phyloP scores from a whole-genome alignment of 2,888 invertebrate genomes.

The Aphodius sticticus region DNA sequence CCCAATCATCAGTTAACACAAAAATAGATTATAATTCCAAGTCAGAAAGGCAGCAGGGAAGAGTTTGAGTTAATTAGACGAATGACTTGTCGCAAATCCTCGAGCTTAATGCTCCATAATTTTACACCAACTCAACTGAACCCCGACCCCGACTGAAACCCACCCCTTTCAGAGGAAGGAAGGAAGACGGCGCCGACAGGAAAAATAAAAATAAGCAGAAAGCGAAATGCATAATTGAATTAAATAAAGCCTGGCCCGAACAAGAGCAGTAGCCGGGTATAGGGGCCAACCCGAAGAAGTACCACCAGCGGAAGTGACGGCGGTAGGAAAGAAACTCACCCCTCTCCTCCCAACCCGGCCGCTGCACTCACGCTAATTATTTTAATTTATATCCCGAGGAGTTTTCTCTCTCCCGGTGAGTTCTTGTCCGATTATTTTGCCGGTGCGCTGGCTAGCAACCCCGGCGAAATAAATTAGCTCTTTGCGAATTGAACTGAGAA shows the following conservation, averaged over 20 bases:
- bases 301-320: slow-evolving; percentile 22
- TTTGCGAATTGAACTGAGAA: slow-evolving; percentile 51
- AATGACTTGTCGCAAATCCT: slow-evolving; percentile 30
- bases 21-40: not conserved
- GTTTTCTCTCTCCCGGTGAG: slow-evolving; percentile 41
- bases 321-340: slow-evolving; percentile 43
- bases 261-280: slow-evolving; percentile 32
- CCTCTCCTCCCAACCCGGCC: not conserved
- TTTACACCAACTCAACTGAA: slow-evolving; percentile 9
- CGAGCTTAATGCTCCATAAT: slow-evolving; percentile 29
- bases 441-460: slow-evolving; percentile 39
- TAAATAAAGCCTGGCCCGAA: slow-evolving; percentile 38
- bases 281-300: not conserved
- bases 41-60: slow-evolving; percentile 14
- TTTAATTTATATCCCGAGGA: slow-evolving; percentile 51
- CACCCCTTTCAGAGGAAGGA: not conserved
- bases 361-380: slow-evolving; percentile 51
- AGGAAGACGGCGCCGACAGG: not conserved
- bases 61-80: slow-evolving; percentile 29
- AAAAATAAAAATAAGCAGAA: slow-evolving; percentile 39
- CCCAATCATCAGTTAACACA: not conserved
- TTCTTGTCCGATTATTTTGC: slow-evolving; percentile 52
- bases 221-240: slow-evolving; percentile 44
- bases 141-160: not conserved
- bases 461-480: slow-evolving; percentile 53